Evolutionary conservation across 2,797 vertebrate genomes (phyloP), one percentile per base, ranked within the genome.

Genomic region (Peromyscus attwateri): DNA sequence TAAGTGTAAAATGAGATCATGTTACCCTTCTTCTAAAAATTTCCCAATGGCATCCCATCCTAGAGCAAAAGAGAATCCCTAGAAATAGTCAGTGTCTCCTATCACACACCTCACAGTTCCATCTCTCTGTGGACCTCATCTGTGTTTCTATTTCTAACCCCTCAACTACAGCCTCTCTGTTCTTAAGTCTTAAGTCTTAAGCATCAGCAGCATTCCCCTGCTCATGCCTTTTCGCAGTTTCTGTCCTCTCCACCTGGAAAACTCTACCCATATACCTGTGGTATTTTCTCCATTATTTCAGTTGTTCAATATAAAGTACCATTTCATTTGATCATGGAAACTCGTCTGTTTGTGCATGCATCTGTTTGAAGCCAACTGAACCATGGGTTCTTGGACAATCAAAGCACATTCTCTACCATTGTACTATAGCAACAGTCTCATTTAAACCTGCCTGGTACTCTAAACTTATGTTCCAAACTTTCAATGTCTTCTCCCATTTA

Each of bases 1-100:
- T 70, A 91, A 95, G 46, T 89, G 82, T 92, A 92, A 29, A 79
- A 29, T 79, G 52, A 89, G 71, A 83, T 95, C 40, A 70, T 89
- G 49, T 60, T 79, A 85, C 21, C 11, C 4, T 14, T 95, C 29
- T 80, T 43, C 43, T 96, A 60, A 94, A 55, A 82, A 77, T 91
- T 96, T 55, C 68, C 40, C 37, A 46, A 5, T 21, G 71, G 11
- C 52, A 81, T 93, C 29, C 27, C 40, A 77, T 84, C 81, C 88
- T 73, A 79, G 49, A 94, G 71, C 25, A 82, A 85, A 94, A 70
- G 14, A 14, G 64, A 75, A 46, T 3, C 19, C 13, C 27, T 73
- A 37, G 4, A 70, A 76, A 89, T 16, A 64, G 37, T n/a, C 23
- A 1, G 0, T 52, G 62, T 40, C 23, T 64, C 23, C 17, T 13